These are phyloP conservation scores for Meles meles DNA, from an alignment of 2,113 vertebrate genomes.

Conservation along the genomic window DNA sequence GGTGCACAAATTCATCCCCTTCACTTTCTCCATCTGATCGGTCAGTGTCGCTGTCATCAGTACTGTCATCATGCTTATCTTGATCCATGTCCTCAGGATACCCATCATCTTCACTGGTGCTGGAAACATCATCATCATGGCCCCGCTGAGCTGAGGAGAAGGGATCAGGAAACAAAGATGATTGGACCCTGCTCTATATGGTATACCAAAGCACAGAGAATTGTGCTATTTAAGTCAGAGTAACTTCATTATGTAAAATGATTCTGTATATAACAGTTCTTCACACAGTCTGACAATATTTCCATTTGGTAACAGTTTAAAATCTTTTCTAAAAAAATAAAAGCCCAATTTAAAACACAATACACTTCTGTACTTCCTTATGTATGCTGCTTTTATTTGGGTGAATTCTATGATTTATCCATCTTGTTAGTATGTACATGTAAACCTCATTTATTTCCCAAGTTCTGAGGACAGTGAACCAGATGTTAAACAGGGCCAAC, in stretches of 20 bases:
- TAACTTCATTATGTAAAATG: not conserved
- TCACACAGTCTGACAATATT: not conserved
- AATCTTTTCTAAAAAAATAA: not conserved
- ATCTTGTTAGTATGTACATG: no score
- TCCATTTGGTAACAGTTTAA: not conserved
- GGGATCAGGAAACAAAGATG: not conserved
- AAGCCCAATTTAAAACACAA: not conserved
- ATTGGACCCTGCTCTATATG: not conserved
- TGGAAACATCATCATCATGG: constrained; percentile 84
- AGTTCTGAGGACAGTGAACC: not conserved
- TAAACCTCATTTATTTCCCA: not conserved
- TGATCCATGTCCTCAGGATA: constrained; percentile 88
- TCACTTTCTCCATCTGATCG: constrained; percentile 90
- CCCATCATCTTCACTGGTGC: constrained; percentile 87
- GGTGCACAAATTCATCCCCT: constrained; percentile 90
- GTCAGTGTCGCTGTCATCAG: constrained; percentile 92
- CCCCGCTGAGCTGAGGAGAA: constrained; percentile 79
- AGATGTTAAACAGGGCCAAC: not conserved
- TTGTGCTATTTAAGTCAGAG: not conserved
- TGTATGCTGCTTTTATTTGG: not conserved
- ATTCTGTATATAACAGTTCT: not conserved
- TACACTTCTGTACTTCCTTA: not conserved
- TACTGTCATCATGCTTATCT: constrained; percentile 89
- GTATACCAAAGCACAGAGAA: not conserved
- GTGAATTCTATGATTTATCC: not conserved